Evolutionary conservation across 2,888 invertebrate species (phyloP).

Genomic region (Sericinus montela): DNA sequence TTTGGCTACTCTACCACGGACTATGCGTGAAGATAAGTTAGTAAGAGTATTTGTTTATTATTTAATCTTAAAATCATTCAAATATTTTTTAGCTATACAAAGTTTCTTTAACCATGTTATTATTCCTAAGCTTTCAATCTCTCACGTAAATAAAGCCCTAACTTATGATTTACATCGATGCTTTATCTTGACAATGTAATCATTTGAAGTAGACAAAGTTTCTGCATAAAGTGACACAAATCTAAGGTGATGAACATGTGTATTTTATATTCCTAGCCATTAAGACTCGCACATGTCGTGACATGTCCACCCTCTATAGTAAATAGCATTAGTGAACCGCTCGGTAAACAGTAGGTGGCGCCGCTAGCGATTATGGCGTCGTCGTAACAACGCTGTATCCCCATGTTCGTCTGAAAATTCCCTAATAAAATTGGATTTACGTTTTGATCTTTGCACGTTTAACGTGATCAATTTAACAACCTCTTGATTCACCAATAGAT

Average conservation of each 20-base stretch:
- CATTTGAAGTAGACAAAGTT: conserved; percentile 55
- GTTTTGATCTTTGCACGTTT: too few relatives aligned
- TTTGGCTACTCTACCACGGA: too few relatives aligned
- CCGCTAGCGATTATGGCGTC: conserved; percentile 51
- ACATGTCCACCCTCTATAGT: conserved; percentile 57
- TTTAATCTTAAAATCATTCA: too few relatives aligned
- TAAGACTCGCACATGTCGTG: conserved; percentile 69
- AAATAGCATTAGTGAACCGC: conserved; percentile 70
- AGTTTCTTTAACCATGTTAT: conserved; percentile 36
- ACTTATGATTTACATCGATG: conserved; percentile 37
- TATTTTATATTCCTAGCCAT: conserved; percentile 65
- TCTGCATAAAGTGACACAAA: conserved; percentile 57
- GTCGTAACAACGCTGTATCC: conserved; percentile 20
- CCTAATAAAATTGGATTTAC: too few relatives aligned
- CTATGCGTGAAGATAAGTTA: too few relatives aligned
- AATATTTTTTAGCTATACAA: conserved; percentile 49
- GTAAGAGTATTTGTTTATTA: too few relatives aligned
- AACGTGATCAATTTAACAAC: too few relatives aligned
- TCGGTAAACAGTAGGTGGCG: conserved; percentile 62
- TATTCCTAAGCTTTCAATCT: conserved; percentile 44
- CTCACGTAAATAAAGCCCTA: conserved; percentile 46
- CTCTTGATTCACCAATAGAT: too few relatives aligned
- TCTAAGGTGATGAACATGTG: conserved; percentile 48
- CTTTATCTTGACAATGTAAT: conserved; percentile 42
- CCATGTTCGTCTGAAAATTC: too few relatives aligned